Conservation (phyloP, 2,797 vertebrate species). For the Chrysocyon brachyurus region DNA sequence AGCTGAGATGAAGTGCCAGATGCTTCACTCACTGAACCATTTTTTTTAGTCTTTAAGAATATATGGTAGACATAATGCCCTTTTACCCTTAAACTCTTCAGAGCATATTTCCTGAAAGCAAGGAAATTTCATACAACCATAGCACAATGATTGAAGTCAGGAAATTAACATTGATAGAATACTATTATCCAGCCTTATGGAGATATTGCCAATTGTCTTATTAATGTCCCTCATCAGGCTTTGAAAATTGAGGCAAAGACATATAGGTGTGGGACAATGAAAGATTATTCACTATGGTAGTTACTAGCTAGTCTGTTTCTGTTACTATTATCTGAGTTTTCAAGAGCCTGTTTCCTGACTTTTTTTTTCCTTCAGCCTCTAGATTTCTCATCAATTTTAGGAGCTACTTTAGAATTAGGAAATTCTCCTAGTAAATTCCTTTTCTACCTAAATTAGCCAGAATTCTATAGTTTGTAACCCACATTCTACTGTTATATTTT, state of each 20-base stretch:
- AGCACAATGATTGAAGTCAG: background rate
- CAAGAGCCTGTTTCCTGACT: background rate
- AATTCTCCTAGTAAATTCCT: slow-evolving; percentile 4
- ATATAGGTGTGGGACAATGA: background rate
- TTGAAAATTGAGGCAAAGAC: background rate
- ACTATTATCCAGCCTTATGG: background rate
- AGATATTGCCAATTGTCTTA: background rate
- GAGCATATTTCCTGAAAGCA: background rate
- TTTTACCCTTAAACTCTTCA: background rate
- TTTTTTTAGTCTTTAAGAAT: background rate
- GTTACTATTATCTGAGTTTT: background rate
- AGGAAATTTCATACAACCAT: background rate
- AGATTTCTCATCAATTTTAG: background rate
- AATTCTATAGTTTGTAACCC: background rate
- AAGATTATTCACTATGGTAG: background rate
- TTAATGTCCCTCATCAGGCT: background rate
- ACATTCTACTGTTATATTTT: background rate
- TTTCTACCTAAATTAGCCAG: background rate
- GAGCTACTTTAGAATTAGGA: background rate
- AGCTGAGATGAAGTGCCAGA: background rate
- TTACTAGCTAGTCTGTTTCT: background rate
- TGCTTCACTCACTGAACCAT: background rate
- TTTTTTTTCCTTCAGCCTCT: background rate
- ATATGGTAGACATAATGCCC: background rate
- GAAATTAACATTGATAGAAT: background rate